These are phyloP conservation scores for Elanus axillaris DNA, from an alignment of 2,113 vertebrate species.

Conservation along the genomic window DNA sequence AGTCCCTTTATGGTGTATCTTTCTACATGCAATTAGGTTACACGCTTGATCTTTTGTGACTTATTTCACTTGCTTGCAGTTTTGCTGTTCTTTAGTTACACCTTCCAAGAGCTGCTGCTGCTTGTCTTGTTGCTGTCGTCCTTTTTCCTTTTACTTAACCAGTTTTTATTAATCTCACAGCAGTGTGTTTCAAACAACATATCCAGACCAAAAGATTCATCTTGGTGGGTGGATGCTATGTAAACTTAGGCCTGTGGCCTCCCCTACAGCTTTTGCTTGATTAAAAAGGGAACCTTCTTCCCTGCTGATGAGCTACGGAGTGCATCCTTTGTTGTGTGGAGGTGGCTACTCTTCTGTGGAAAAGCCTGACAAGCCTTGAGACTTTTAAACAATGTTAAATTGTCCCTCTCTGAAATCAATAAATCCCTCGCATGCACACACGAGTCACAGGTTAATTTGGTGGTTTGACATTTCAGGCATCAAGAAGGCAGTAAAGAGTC, in stretches of 20 bases:
- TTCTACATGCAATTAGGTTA: neutral
- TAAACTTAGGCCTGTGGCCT: neutral
- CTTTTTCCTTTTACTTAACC: neutral
- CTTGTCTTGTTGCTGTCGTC: neutral
- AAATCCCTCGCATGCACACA: accelerated
- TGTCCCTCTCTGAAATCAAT: neutral
- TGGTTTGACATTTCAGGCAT: neutral
- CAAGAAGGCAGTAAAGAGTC: neutral
- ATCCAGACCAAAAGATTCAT: neutral
- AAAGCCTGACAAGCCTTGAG: neutral
- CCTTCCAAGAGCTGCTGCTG: neutral
- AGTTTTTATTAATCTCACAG: neutral
- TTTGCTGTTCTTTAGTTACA: neutral
- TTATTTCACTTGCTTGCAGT: neutral
- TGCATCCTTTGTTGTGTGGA: neutral
- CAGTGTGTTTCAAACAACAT: neutral
- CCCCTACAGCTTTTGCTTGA: neutral
- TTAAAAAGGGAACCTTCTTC: neutral
- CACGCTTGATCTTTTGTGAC: neutral
- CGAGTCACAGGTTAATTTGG: neutral
- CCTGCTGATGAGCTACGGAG: neutral
- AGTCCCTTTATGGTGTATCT: neutral
- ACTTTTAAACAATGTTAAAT: neutral
- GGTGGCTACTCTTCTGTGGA: neutral
- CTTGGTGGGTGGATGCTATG: accelerated